Percentiles rank a stretch among this genome's conserved stretches.
Evolutionary conservation across 2,888 invertebrate genomes (phyloP).

Genomic region (Leuctra nigra): DNA sequence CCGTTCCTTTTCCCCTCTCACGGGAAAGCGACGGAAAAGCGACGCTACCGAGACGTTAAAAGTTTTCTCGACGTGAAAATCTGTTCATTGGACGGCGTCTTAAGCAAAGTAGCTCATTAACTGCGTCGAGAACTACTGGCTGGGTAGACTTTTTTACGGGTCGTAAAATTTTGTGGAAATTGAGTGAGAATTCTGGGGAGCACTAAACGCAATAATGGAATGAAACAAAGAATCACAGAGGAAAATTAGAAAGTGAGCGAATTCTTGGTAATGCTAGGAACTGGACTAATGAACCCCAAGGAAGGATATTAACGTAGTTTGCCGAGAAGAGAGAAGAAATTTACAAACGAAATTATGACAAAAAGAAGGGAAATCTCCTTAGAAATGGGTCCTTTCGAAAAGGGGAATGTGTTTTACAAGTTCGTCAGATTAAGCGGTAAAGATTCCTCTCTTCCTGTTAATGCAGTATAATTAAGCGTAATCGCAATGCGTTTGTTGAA

Average conservation of each 20-base stretch:
- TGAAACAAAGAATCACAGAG: conserved; percentile 12
- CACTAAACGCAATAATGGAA: conserved; percentile 9
- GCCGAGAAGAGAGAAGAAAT: conserved; percentile 2
- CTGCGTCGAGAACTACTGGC: background rate
- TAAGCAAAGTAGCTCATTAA: conserved; percentile 2
- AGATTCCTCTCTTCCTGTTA: background rate
- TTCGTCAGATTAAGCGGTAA: background rate
- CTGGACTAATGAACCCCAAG: background rate
- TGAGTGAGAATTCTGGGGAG: conserved; percentile 13
- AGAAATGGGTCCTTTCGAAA: background rate
- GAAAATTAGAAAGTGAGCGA: conserved; percentile 1
- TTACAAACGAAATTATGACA: conserved; percentile 17
- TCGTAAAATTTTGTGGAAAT: conserved; percentile 11
- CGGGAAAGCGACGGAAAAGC: too few relatives aligned
- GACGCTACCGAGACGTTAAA: background rate
- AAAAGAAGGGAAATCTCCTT: conserved; percentile 6
- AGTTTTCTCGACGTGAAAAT: background rate
- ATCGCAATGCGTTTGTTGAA: too few relatives aligned
- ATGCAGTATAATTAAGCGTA: too few relatives aligned
- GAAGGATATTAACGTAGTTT: conserved; percentile 1
- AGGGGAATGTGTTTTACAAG: background rate
- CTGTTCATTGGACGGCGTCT: background rate
- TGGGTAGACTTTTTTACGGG: background rate
- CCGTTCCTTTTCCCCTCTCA: too few relatives aligned
- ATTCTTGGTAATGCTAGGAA: background rate